Base-by-base conservation (phyloP, 2,888 invertebrate species). In the Eilema sororculum region DNA sequence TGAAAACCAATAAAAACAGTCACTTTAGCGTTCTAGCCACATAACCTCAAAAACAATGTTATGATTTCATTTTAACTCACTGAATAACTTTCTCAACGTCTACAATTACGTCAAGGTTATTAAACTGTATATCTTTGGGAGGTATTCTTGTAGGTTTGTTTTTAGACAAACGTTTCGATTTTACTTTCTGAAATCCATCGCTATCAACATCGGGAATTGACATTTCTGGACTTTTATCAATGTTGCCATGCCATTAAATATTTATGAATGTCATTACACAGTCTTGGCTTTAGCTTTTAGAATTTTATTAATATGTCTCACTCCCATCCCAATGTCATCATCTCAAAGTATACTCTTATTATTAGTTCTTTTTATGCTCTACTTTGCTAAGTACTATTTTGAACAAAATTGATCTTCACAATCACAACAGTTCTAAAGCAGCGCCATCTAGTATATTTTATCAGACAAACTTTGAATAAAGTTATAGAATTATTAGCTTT, bases 171-270 rank as follows among this genome's bases (percentile, higher is more conserved):
- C 90, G 89, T 83, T 93, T 94, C 25, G 89, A 86, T 83, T 88
- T 88, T 69, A 95, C 91, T 85, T 90, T 81, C 87, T 89, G 89
- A 89, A 95, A 95, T 73, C 94, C 95, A 89, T 95, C 94, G 68
- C 80, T 85, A 77, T 95, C 94, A 70, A 89, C 66, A 80, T 86
- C 80, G 16, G 78, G 72, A 78, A 88, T 92, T 93, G 93, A 92
- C 94, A 94, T 94, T 90, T 78, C 76, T 28, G 30, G 0, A 12
- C 9, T 63, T 41, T 64, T 20, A 2, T 28, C n/a, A 46, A 22
- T 63, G 67, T 59, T 68, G 71, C 56, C 62, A 67, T 33, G 33
- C 10, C 12, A 20, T 10, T 28, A 28, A 30, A 28, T 59, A n/a
- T 52, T n/a, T n/a, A 9, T n/a, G 6, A 20, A 52, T 52, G 20